Base-by-base conservation (phyloP, 2,888 invertebrate species). In the Abscondita cerata region DNA sequence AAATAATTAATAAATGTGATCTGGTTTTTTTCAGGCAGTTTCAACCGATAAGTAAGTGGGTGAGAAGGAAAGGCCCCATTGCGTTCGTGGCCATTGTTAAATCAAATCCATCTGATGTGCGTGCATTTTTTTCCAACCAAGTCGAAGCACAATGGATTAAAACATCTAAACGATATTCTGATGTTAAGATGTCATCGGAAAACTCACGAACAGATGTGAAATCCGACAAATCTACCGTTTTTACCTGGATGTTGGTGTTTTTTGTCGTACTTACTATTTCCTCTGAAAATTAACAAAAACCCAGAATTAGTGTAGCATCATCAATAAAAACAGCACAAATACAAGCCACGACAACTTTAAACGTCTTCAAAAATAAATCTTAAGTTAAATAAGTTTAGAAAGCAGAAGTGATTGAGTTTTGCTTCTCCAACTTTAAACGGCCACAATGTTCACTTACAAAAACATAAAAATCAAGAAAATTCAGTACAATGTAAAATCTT, bases 1-100 rank as follows among this genome's bases (percentile, higher is more conserved):
- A 6, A 18, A 6, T 5, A 13, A 6, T 31, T 18, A 11, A 12
- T n/a, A n/a, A n/a, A n/a, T n/a, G n/a, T n/a, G n/a, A 78, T n/a
- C n/a, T n/a, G n/a, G n/a, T n/a, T n/a, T n/a, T n/a, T n/a, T n/a
- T n/a, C n/a, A n/a, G n/a, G n/a, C n/a, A n/a, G n/a, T n/a, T n/a
- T n/a, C n/a, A n/a, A 86, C 86, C 85, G 67, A 93, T 88, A 0
- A 98, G 83, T 8, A 98, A 86, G 81, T 95, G 95, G 0, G 96
- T 97, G 9, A 98, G 83, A 44, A 98, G 83, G 77, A 97, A 98
- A 8, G 95, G 96, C 0, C 97, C 97, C 77, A 93, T 94, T 73
- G 96, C 92, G 76, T 98, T 98, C 0, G 95, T 95, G 0, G 91
- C 95, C 90, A 96, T 93, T 1, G 94, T 95, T 72, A 90, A 80